These are phyloP conservation scores for Pasiphila rectangulata DNA, from an alignment of 2,888 invertebrate genomes.

Conservation along the genomic window DNA sequence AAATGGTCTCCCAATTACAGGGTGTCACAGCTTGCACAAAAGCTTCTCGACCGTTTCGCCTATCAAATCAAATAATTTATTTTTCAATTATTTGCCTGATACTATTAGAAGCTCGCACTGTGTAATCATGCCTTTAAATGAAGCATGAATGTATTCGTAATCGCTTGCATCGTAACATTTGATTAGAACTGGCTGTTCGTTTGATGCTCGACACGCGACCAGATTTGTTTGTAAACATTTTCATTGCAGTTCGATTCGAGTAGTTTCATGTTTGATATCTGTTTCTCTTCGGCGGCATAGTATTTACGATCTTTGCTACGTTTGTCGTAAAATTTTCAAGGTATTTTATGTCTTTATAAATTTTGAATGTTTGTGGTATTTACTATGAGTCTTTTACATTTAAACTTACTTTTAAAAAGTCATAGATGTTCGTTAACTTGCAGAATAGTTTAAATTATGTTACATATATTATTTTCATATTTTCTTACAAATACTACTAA, in stretches of 20 bases:
- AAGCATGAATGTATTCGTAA: neutral
- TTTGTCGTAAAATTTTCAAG: neutral
- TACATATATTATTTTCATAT: no score
- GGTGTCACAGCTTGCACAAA: no score
- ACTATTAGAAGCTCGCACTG: no score
- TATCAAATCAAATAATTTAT: no score
- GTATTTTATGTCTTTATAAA: neutral
- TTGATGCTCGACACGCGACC: conserved; percentile 24
- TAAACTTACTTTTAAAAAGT: no score
- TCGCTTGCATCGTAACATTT: conserved; percentile 6
- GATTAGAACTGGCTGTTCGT: conserved; percentile 14
- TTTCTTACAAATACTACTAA: no score
- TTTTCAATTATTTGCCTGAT: no score
- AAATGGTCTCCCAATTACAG: no score
- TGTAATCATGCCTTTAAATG: neutral
- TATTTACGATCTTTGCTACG: neutral
- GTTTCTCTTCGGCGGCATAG: neutral
- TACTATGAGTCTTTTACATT: no score
- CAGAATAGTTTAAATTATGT: no score
- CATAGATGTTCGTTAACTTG: no score
- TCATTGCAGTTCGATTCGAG: conserved; percentile 13
- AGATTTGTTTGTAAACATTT: conserved; percentile 31
- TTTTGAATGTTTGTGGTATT: neutral
- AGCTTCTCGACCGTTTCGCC: no score
- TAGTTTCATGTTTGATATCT: conserved; percentile 8